Evolutionary conservation across 1,140 invertebrate genomes (phyloP), one percentile per base, ranked within the genome.

Genomic region (Drosophila hydei): DNA sequence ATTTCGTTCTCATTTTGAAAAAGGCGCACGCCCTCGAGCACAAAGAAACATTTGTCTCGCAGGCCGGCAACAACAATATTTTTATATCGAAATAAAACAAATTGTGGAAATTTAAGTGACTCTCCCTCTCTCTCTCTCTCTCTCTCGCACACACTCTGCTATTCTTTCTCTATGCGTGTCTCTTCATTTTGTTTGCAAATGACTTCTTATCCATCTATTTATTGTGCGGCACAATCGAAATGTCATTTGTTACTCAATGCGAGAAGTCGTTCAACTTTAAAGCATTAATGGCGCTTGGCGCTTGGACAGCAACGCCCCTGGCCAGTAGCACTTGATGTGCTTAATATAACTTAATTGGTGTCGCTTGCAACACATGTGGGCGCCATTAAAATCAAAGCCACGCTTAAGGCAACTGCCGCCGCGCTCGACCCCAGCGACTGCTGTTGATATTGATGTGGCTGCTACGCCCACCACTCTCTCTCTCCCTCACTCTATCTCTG

Each of bases 71-170:
- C 16, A 47, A 23, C 38, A 45, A 64, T n/a, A n/a, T 64, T 72
- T 65, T 58, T 65, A 61, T 75, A 58, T 77, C 69, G 58, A 80
- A 85, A 85, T 77, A 68, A 80, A 71, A 80, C 69, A 85, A 85
- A 85, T 85, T 87, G 81, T 80, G 69, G 45, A 70, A 77, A 80
- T 77, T 77, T 71, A 79, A 87, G 77, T 80, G 62, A 11, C 11
- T 7, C 18, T 16, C 45, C 1, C 3, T 3, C 45, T 36, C 1
- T 25, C 16, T 9, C 9, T 51, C 14, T 16, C 4, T 45, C 1
- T 25, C 23, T 36, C 12, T 33, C 12, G 21, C n/a, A 14, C 14
- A 7, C 38, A 6, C 14, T 5, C 45, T 1, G 8, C 27, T 33
- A 33, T 33, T 11, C 2, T 11, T 33, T 54, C 8, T 33, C 27